Base-by-base conservation (phyloP, 2,888 invertebrate species). In the Limnephilus rhombicus region DNA sequence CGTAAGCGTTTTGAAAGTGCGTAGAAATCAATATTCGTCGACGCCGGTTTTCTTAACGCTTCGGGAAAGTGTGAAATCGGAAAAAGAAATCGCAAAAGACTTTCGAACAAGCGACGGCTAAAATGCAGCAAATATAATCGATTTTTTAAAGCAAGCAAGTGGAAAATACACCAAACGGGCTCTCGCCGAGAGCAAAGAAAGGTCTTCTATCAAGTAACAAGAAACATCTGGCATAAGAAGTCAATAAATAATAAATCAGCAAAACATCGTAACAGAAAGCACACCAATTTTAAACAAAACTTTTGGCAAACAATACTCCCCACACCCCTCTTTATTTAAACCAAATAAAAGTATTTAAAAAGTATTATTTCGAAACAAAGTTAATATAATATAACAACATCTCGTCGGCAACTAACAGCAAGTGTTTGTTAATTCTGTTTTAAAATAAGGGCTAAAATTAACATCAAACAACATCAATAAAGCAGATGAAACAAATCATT, bases 161-260 rank as follows among this genome's bases (percentile, higher is more conserved):
- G 91, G 85, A 86, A 91, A 86, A 81, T 83, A 49, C 90, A 90
- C 90, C 45, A 9, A 37, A 29, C 37, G 45, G 91, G 91, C 86
- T 86, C 86, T 86, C 90, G 68, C 85, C 49, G 88, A 89, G 37
- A 53, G 80, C 68, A 83, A 68, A 85, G 89, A 85, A 89, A 31
- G 45, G 80, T 34, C 12, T 89, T 18, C 34, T 15, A 83, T 89
- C 31, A 81, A 92, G 68, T 24, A 91, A 45, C 80, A 81, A 90
- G 92, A 68, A 93, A 92, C 93, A 93, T 90, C 93, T 53, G 93
- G 93, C 93, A 92, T 89, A 93, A 91, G 93, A 93, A 88, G 88
- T 88, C 88, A 68, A 34, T 41, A 90, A 83, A 82, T 68, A 87
- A 80, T 80, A 91, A 92, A 91, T 90, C 82, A 88, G 87, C 90